Evolutionary conservation across 2,797 vertebrate species (phyloP).

Genomic region (Pseudochirops cupreus): DNA sequence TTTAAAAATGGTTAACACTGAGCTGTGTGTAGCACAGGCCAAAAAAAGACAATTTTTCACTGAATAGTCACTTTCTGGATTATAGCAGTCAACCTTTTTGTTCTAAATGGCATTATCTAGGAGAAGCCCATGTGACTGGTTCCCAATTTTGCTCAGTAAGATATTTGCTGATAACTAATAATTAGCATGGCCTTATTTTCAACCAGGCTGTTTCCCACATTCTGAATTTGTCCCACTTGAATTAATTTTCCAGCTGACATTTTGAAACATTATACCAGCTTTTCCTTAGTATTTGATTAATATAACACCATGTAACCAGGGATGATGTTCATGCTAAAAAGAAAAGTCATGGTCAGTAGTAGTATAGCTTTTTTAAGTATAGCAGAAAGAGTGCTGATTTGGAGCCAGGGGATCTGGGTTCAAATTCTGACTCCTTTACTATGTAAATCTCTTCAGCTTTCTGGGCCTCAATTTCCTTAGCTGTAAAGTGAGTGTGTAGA

Average conservation of each 20-base stretch:
- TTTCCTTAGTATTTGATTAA: slow-evolving; percentile 49
- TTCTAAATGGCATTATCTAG: neutral
- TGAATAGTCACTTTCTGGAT: slow-evolving; percentile 10
- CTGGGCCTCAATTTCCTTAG: neutral
- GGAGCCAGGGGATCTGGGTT: neutral
- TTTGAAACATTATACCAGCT: slow-evolving; percentile 45
- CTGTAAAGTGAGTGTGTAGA: neutral
- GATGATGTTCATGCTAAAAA: slow-evolving; percentile 10
- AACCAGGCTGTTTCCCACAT: slow-evolving; percentile 38
- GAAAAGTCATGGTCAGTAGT: slow-evolving; percentile 28
- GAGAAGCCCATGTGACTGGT: neutral
- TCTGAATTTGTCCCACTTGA: slow-evolving; percentile 49
- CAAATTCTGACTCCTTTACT: neutral
- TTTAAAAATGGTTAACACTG: neutral
- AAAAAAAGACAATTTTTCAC: slow-evolving; percentile 10
- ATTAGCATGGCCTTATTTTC: slow-evolving; percentile 11
- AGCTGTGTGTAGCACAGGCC: neutral
- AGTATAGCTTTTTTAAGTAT: slow-evolving; percentile 20
- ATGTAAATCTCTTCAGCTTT: neutral
- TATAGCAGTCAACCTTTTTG: neutral
- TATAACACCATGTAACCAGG: slow-evolving; percentile 37
- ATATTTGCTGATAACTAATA: slow-evolving; percentile 47
- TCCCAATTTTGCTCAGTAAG: neutral
- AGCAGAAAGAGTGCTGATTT: neutral
- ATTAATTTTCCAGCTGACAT: slow-evolving; percentile 71